Evolutionary conservation across 2,797 vertebrate genomes (phyloP).

Genomic region (Gambelia wislizenii): DNA sequence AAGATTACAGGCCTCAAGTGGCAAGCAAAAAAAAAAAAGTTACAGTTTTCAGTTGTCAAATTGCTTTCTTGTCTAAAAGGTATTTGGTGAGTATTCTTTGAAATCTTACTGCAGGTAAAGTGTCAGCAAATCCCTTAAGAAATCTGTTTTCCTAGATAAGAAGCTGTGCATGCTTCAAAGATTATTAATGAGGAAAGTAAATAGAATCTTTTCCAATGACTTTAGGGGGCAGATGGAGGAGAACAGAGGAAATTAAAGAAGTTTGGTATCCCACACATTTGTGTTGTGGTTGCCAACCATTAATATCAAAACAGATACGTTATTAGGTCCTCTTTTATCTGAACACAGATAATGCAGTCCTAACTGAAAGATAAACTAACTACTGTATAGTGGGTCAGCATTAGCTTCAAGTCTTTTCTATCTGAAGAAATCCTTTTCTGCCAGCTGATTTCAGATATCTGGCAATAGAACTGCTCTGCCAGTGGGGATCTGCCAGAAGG

Average conservation of each 20-base stretch:
- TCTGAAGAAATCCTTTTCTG: no score
- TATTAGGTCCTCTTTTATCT: background rate
- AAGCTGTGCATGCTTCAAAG: conserved; percentile 44
- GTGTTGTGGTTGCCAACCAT: no score
- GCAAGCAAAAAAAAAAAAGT: conserved; percentile 30
- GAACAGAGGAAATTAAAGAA: conserved; percentile 15
- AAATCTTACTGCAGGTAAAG: conserved; percentile 55
- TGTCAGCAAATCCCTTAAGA: conserved; percentile 41
- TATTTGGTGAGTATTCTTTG: conserved; percentile 54
- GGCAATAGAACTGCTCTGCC: no score
- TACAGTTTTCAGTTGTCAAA: conserved; percentile 53
- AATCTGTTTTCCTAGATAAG: conserved; percentile 64
- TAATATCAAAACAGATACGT: background rate
- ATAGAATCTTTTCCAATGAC: conserved; percentile 29
- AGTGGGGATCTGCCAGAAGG: no score
- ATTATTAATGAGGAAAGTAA: conserved; percentile 59
- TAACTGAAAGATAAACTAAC: no score
- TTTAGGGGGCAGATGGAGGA: conserved; percentile 53
- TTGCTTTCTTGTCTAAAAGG: conserved; percentile 50
- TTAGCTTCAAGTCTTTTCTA: no score
- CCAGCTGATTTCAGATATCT: no score
- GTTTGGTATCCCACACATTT: background rate
- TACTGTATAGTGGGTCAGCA: no score
- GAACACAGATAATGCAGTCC: no score
- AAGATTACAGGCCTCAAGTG: conserved; percentile 42